phyloP scores from a whole-genome alignment of 2,888 invertebrate genomes.

The Latheticus oryzae region DNA sequence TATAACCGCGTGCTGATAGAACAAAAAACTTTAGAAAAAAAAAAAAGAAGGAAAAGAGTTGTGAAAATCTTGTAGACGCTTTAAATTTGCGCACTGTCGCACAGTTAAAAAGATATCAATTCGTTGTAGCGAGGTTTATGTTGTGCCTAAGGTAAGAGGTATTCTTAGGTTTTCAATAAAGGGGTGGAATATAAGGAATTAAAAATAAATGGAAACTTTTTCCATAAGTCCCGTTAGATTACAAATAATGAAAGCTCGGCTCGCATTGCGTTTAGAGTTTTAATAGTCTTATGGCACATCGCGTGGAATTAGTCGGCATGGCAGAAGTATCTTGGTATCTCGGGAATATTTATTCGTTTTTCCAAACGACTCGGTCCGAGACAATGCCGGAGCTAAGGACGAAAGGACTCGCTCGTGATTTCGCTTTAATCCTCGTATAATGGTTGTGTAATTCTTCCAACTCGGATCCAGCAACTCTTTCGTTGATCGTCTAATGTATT shows the following conservation, averaged over 20 bases:
- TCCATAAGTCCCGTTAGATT: conserved; percentile 66
- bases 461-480: conserved; percentile 64
- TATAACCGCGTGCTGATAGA: too few relatives aligned
- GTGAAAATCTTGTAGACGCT: conserved; percentile 28
- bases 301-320: conserved; percentile 64
- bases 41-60: conserved; percentile 12
- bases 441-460: conserved; percentile 67
- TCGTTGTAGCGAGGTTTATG: conserved; percentile 54
- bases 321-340: conserved; percentile 50
- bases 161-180: conserved; percentile 64
- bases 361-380: conserved; percentile 67
- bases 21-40: too few relatives aligned
- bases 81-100: conserved; percentile 43
- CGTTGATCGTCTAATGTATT: conserved; percentile 65
- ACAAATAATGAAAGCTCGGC: conserved; percentile 66
- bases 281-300: conserved; percentile 66
- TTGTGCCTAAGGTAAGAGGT: conserved; percentile 56
- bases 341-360: conserved; percentile 67
- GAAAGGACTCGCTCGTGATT: conserved; percentile 62
- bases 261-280: conserved; percentile 66
- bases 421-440: conserved; percentile 68
- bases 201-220: conserved; percentile 68
- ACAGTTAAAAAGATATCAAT: conserved; percentile 55
- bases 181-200: conserved; percentile 66
- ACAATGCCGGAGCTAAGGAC: conserved; percentile 63